Percentiles rank a stretch among this genome's conserved stretches.
Conservation (phyloP, 1,140 invertebrate species). For the Drosophila athabasca region DNA sequence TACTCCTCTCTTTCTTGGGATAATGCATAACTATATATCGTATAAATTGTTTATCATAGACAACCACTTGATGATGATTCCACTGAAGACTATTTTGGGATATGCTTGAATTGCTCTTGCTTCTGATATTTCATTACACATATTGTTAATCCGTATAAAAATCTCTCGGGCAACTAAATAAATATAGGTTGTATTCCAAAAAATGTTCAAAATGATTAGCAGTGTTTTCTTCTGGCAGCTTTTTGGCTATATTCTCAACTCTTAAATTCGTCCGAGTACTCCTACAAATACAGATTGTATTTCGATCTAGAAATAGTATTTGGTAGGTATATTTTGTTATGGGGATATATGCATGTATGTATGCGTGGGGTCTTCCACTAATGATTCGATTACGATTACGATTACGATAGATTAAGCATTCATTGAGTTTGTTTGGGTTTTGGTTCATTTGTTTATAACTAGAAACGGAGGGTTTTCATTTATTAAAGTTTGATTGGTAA, state of each 20-base stretch:
- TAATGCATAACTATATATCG: slow-evolving; percentile 22
- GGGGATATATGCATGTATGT: slow-evolving; percentile 37
- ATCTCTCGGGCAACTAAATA: too few relatives aligned
- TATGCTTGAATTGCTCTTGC: slow-evolving; percentile 78
- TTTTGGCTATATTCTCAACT: too few relatives aligned
- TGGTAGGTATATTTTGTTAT: slow-evolving; percentile 44
- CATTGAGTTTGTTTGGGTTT: slow-evolving; percentile 39
- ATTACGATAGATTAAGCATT: slow-evolving; percentile 55
- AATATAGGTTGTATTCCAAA: too few relatives aligned
- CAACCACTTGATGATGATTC: slow-evolving; percentile 67
- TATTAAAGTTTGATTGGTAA: slow-evolving; percentile 63
- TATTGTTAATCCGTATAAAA: too few relatives aligned
- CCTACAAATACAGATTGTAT: slow-evolving; percentile 29
- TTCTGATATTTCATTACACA: slow-evolving; percentile 11
- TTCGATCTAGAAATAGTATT: slow-evolving; percentile 22
- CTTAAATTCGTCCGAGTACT: slow-evolving; percentile 48
- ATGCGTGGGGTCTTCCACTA: slow-evolving; percentile 24
- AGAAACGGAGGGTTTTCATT: slow-evolving; percentile 76
- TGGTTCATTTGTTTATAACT: slow-evolving; percentile 80
- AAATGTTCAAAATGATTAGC: too few relatives aligned
- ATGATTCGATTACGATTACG: slow-evolving; percentile 33
- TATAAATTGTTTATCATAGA: slow-evolving; percentile 52
- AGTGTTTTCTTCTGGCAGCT: too few relatives aligned
- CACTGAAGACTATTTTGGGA: slow-evolving; percentile 77
- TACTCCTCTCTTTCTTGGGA: not conserved